These are phyloP conservation scores for Aelia acuminata DNA, from an alignment of 2,888 invertebrate species.

Conservation along the genomic window DNA sequence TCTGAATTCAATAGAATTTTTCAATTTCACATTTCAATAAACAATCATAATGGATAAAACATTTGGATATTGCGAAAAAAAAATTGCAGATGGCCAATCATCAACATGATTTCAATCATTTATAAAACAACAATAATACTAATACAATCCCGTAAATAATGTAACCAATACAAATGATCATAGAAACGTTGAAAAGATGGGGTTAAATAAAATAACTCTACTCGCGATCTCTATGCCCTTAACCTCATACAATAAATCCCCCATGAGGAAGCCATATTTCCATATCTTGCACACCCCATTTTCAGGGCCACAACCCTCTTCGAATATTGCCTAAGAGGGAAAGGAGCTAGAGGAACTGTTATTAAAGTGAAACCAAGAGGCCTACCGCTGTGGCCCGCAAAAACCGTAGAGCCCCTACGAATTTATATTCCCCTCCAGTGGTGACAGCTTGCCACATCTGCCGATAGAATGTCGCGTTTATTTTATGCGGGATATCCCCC, in stretches of 20 bases:
- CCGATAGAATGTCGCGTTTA: conserved; percentile 48
- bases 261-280: neutral
- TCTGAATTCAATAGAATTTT: no score
- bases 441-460: conserved; percentile 46
- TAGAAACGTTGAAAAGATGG: no score
- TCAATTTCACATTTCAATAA: no score
- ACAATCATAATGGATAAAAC: no score
- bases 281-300: neutral
- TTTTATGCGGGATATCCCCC: conserved; percentile 47
- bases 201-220: neutral
- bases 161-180: no score
- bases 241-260: neutral
- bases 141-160: no score
- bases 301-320: neutral
- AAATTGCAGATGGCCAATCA: no score
- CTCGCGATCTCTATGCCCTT: neutral
- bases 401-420: neutral
- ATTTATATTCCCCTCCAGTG: conserved; percentile 47
- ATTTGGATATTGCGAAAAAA: no score
- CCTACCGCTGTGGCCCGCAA: neutral
- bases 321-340: neutral
- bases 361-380: conserved; percentile 3
- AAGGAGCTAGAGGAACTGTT: conserved; percentile 15
- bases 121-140: no score
- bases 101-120: no score